Base-by-base conservation (phyloP, 2,113 vertebrate genomes). In the Anhinga anhinga region DNA sequence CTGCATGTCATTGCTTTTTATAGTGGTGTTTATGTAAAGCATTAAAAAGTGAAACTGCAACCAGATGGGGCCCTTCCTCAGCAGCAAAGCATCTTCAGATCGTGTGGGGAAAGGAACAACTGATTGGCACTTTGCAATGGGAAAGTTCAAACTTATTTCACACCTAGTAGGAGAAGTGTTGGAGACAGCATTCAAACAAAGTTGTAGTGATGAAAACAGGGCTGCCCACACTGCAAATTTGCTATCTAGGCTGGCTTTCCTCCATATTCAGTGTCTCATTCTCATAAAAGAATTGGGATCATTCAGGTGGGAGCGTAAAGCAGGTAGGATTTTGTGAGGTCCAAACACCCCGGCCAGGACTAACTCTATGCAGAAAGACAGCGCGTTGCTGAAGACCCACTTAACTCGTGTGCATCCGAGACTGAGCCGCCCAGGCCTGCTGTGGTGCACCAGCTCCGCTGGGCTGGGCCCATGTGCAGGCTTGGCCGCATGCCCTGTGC, bases 1-100 rank as follows among this genome's bases (percentile, higher is more conserved):
- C 92, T 89, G 62, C 88, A 80, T 76, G 67, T 26, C 79, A 62
- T 71, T 86, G 77, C 88, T 81, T 92, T 97, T 97, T 93, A 93
- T 74, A 79, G 86, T 80, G 12, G n/a, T 67, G 96, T 97, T 97
- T 95, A 84, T 94, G 56, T 29, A 86, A 88, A 86, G 69, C 90
- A 63, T 90, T 88, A 83, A 66, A 85, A 95, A 91, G 62, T 56
- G 84, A 73, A 90, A 95, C 91, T 77, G 82, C 86, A 63, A 36
- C 56, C 93, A 94, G 91, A 85, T 91, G 90, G 89, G 84, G 69
- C 74, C 78, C 53, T 59, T 95, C 87, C 81, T 71, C 73, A 76
- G 85, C 88, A 88, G 58, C 86, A 70, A 53, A 72, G 63, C 90
- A 4, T 40, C 87, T 62, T 82, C 85, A 7, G 3, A 16, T 16